Percentiles rank a stretch among this genome's conserved stretches.
phyloP scores from a whole-genome alignment of 2,113 vertebrate genomes.

The Haplochromis vanheusdeni region DNA sequence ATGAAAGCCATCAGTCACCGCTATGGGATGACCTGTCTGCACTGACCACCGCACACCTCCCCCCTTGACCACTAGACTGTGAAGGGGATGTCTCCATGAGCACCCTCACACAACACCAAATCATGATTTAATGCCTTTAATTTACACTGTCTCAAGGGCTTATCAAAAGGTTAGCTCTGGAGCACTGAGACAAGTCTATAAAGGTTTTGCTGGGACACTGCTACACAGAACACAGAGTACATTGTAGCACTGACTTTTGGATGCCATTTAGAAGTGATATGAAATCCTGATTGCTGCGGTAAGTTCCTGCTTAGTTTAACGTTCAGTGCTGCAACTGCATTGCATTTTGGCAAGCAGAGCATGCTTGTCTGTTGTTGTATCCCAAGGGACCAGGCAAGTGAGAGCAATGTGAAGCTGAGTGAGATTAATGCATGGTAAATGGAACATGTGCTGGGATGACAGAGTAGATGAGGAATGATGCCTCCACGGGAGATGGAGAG shows the following conservation, averaged over 20 bases:
- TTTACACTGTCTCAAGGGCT: constrained; percentile 80
- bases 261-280: background rate
- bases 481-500: constrained; percentile 24
- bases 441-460: constrained; percentile 52
- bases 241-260: background rate
- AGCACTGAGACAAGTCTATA: constrained; percentile 44
- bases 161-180: constrained; percentile 65
- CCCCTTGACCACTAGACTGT: constrained; percentile 78
- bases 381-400: constrained; percentile 20
- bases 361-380: constrained; percentile 10
- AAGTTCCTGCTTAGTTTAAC: background rate
- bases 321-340: background rate
- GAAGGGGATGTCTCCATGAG: constrained; percentile 92
- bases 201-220: constrained; percentile 33
- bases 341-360: constrained; percentile 8
- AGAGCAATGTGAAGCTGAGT: constrained; percentile 29
- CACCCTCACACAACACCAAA: constrained; percentile 69
- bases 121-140: constrained; percentile 98
- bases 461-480: constrained; percentile 45
- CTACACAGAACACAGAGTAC: background rate
- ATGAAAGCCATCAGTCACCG: constrained; percentile 93
- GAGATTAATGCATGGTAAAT: constrained; percentile 56
- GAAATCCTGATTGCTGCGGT: background rate
- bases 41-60: constrained; percentile 67
- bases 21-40: constrained; percentile 85